A percentile compares a stretch with the other conserved stretches of the same genome.
These are phyloP conservation scores for Caenorhabditis tropicalis DNA, from an alignment of 1,140 invertebrate species.

Conservation along the genomic window DNA sequence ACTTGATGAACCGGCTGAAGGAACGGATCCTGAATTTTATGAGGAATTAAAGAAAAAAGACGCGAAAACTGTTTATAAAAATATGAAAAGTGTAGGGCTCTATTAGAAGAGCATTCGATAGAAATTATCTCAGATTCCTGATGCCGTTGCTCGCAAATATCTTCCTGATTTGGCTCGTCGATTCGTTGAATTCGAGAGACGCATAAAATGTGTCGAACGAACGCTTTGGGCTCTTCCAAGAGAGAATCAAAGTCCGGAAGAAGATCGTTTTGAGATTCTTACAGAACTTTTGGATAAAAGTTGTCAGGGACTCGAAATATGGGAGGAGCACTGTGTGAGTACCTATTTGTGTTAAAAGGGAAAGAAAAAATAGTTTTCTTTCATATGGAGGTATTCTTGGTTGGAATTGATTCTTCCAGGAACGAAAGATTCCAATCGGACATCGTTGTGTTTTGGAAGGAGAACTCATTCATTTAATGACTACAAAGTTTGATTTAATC, in stretches of 20 bases:
- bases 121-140: background rate
- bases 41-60: conserved; percentile 47
- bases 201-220: conserved; percentile 61
- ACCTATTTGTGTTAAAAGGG: too few species aligned
- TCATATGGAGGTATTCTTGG: background rate
- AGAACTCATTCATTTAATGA: conserved; percentile 56
- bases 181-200: conserved; percentile 57
- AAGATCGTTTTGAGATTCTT: conserved; percentile 66
- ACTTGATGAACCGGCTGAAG: conserved; percentile 44
- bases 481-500: conserved; percentile 63
- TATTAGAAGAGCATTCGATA: background rate
- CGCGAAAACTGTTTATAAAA: conserved; percentile 49
- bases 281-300: conserved; percentile 64
- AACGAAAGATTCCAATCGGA: conserved; percentile 55
- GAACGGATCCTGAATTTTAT: conserved; percentile 45
- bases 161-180: conserved; percentile 58
- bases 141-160: conserved; percentile 39
- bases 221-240: conserved; percentile 51
- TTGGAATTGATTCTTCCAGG: conserved; percentile 56
- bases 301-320: conserved; percentile 64
- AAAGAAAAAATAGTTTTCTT: too few species aligned
- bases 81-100: conserved; percentile 48
- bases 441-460: conserved; percentile 65
- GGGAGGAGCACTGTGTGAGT: conserved; percentile 63
- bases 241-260: conserved; percentile 64